A percentile compares a stretch with the other conserved stretches of the same genome.
These are phyloP conservation scores for Campylomormyrus tamandua DNA, from an alignment of 2,113 vertebrate genomes.

Conservation along the genomic window DNA sequence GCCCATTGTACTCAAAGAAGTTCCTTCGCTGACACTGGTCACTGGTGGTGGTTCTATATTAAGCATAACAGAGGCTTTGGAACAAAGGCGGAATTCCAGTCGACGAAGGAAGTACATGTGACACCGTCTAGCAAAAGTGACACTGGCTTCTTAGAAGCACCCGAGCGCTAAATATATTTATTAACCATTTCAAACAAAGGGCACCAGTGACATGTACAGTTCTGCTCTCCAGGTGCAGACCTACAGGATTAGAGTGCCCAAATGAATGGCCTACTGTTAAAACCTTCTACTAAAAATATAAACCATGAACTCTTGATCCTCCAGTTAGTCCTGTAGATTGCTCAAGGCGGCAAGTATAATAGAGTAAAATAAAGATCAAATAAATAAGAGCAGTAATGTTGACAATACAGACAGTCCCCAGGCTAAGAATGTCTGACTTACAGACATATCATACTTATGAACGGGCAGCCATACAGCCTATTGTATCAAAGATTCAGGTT, in stretches of 20 bases:
- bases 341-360: not conserved
- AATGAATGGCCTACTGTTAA: not conserved
- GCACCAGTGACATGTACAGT: too few species aligned
- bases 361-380: not conserved
- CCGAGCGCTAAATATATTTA: not conserved
- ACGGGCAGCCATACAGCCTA: not conserved
- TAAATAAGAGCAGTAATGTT: not conserved
- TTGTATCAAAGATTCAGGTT: not conserved
- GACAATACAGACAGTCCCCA: not conserved
- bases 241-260: not conserved
- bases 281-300: not conserved
- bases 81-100: constrained; percentile 11
- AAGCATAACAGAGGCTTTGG: constrained; percentile 9
- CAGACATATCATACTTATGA: not conserved
- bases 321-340: not conserved
- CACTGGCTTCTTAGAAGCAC: constrained; percentile 9
- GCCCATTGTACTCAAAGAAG: not conserved
- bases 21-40: not conserved
- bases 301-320: not conserved
- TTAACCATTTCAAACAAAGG: not conserved
- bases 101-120: not conserved
- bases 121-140: not conserved
- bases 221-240: not conserved
- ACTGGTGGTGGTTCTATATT: constrained; percentile 7
- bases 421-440: not conserved